Conservation (phyloP, 1,140 invertebrate species). For the Bombus consobrinus region DNA sequence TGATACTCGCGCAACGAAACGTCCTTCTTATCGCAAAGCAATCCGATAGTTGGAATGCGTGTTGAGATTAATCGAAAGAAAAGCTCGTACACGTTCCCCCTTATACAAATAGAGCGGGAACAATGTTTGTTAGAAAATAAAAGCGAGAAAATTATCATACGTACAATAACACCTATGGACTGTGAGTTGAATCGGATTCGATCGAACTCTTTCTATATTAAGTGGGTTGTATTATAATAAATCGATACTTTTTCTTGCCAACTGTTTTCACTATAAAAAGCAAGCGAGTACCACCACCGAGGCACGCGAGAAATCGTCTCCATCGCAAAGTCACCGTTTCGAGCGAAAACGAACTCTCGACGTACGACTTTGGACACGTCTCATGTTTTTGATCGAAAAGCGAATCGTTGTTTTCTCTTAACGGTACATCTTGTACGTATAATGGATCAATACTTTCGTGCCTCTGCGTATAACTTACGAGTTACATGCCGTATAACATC, state of each 20-base stretch:
- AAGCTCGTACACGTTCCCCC: background rate
- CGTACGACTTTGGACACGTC: background rate
- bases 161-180: background rate
- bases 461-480: constrained; percentile 58
- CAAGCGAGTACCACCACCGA: constrained; percentile 9
- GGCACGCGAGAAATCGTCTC: constrained; percentile 9
- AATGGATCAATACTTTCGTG: constrained; percentile 56
- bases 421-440: constrained; percentile 30
- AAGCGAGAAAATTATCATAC: constrained; percentile 7
- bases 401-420: constrained; percentile 61
- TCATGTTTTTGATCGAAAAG: constrained; percentile 47
- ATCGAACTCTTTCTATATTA: background rate
- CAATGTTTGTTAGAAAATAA: constrained; percentile 1
- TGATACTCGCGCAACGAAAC: background rate
- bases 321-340: background rate
- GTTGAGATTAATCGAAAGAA: background rate
- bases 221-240: background rate
- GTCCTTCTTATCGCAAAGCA: background rate
- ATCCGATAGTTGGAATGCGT: background rate
- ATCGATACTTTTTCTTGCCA: background rate
- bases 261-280: background rate
- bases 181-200: background rate
- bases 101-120: constrained; percentile 1
- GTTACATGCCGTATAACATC: constrained; percentile 65
- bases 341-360: constrained; percentile 1